Evolutionary conservation across 2,888 invertebrate species (phyloP).

Genomic region (Meta bourneti): DNA sequence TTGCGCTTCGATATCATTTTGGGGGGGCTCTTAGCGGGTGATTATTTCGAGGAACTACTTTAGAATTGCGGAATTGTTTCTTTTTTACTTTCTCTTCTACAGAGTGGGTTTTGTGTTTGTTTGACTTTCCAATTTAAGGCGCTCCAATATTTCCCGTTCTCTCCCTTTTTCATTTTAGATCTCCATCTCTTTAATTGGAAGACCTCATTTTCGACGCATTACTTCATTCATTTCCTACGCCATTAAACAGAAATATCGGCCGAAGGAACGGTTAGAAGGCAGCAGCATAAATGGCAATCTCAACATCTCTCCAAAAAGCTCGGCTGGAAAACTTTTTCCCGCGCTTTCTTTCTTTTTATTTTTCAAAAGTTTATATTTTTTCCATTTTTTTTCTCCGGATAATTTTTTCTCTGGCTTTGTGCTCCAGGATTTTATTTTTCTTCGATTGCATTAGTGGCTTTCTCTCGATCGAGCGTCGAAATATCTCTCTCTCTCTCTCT

Average conservation of each 20-base stretch:
- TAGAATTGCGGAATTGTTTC: background rate
- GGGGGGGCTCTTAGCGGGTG: background rate
- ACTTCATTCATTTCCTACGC: background rate
- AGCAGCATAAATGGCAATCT: conserved; percentile 17
- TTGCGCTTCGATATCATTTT: background rate
- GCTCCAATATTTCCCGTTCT: background rate
- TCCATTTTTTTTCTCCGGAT: conserved; percentile 9
- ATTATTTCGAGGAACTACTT: background rate
- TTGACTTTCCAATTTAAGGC: background rate
- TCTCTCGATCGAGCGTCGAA: conserved; percentile 47
- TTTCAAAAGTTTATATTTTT: conserved; percentile 5
- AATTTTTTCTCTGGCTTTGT: conserved; percentile 50
- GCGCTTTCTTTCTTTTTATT: conserved; percentile 1
- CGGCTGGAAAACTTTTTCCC: background rate
- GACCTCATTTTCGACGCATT: conserved; percentile 22
- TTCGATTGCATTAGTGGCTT: conserved; percentile 67
- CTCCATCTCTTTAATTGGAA: conserved; percentile 39
- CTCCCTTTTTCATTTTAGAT: conserved; percentile 9
- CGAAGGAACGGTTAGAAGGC: background rate
- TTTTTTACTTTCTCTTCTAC: background rate
- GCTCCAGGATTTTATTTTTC: conserved; percentile 48
- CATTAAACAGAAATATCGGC: conserved; percentile 28
- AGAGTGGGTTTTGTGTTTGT: background rate
- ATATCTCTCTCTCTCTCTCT: conserved; percentile 13
- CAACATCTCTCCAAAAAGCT: conserved; percentile 25